A percentile compares a stretch with the other conserved stretches of the same genome.
Conservation (phyloP, 2,113 vertebrate species). For the Actinemys pallida region DNA sequence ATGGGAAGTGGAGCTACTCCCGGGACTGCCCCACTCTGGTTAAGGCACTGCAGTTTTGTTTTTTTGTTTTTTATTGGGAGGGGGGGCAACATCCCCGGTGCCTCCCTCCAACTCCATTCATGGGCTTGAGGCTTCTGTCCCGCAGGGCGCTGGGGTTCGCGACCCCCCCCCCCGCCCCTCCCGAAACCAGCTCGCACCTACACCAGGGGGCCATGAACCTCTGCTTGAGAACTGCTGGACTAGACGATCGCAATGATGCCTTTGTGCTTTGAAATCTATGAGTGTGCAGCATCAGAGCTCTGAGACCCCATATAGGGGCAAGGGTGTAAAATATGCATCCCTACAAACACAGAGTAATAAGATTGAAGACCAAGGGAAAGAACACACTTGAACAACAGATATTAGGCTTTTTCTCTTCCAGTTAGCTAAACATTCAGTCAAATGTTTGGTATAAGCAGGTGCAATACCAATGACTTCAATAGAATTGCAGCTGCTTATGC, state of each 20-base stretch:
- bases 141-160: too few species aligned
- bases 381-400: neutral
- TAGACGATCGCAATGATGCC: neutral
- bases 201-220: too few species aligned
- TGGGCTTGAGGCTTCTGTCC: too few species aligned
- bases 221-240: too few species aligned
- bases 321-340: neutral
- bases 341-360: neutral
- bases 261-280: neutral
- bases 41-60: too few species aligned
- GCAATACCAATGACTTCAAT: neutral
- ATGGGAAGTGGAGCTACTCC: too few species aligned
- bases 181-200: too few species aligned
- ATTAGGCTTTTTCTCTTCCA: neutral
- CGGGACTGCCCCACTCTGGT: too few species aligned
- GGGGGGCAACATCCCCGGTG: too few species aligned
- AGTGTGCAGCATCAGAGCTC: neutral
- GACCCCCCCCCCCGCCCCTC: rapidly evolving
- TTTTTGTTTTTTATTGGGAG: too few species aligned
- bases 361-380: neutral
- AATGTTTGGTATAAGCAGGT: neutral
- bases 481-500: neutral
- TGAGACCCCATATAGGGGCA: neutral
- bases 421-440: neutral
- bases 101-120: too few species aligned